Evolutionary conservation across 2,888 invertebrate genomes (phyloP), one percentile per base, ranked within the genome.

Genomic region (Platycheirus rosarum): DNA sequence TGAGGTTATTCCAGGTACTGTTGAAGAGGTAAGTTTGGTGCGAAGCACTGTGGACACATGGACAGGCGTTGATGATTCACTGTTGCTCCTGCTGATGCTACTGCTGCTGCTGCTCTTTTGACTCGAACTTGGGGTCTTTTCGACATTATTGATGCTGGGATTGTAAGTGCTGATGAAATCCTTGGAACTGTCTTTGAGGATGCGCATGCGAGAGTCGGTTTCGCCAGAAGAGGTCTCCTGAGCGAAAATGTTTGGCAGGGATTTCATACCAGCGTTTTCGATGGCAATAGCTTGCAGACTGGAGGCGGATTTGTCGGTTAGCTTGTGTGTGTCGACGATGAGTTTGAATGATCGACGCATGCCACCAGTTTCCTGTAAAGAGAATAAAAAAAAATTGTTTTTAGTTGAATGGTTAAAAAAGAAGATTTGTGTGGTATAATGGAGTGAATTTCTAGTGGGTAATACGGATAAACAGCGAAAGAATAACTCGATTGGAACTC

Each of bases 291-390:
- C 85, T 70, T 86, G 87, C 62, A 87, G 70, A 44, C 87, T 86
- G 2, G 86, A 86, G 1, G 85, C 86, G 0, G 86, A 85, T 65
- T 85, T 85, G 44, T 87, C 87, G 62, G 86, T 87, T 8, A 87
- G 70, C 78, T 87, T 88, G 63, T 87, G 86, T 3, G 87, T 88
- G 78, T 88, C 88, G 11, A 88, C 87, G 77, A 87, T 87, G 18
- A 88, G 84, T 78, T 88, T 87, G 75, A 85, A 87, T 16, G 88
- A 88, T 79, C 88, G 85, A 9, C 88, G 86, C 88, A 88, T 88
- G 51, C 87, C 87, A 71, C 88, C 87, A 51, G 87, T 88, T 85
- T 87, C 87, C 88, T 88, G 66, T 6, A 86, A 85, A 32, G 11
- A 76, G 5, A 70, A 18, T 51, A n/a, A 42, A 20, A 71, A 40